Conservation (phyloP, 2,797 vertebrate species). For the Lerista edwardsae region DNA sequence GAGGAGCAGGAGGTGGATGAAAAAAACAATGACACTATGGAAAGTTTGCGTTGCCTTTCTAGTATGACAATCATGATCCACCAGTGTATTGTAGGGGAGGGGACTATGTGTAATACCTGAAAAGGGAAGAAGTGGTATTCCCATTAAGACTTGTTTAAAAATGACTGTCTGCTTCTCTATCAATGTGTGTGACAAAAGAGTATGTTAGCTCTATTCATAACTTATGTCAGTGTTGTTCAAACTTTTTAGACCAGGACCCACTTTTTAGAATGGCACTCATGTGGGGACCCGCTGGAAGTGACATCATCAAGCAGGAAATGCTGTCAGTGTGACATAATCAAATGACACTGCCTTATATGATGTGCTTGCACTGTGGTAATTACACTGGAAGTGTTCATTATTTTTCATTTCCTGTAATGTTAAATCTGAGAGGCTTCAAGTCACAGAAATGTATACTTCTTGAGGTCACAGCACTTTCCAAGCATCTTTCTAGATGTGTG, state of each 20-base stretch:
- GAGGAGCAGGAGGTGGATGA: constrained; percentile 89
- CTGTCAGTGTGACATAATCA: no score
- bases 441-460: constrained; percentile 18
- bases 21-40: constrained; percentile 85
- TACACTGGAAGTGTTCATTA: constrained; percentile 32
- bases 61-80: not conserved
- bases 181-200: not conserved
- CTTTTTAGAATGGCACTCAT: no score
- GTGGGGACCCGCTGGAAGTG: no score
- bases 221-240: no score
- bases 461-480: constrained; percentile 46
- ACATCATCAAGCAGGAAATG: no score
- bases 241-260: no score
- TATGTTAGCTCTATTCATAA: constrained; percentile 39
- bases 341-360: constrained; percentile 4
- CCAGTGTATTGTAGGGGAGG: constrained; percentile 14
- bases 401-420: constrained; percentile 57
- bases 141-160: not conserved
- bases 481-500: constrained; percentile 63
- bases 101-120: constrained; percentile 4
- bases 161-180: not conserved
- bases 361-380: constrained; percentile 47
- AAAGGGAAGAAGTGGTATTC: not conserved
- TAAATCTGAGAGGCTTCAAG: constrained; percentile 43
- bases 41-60: constrained; percentile 61